A percentile compares a stretch with the other conserved stretches of the same genome.
These are phyloP conservation scores for Phymastichus coffea DNA, from an alignment of 1,140 invertebrate species.

Conservation along the genomic window DNA sequence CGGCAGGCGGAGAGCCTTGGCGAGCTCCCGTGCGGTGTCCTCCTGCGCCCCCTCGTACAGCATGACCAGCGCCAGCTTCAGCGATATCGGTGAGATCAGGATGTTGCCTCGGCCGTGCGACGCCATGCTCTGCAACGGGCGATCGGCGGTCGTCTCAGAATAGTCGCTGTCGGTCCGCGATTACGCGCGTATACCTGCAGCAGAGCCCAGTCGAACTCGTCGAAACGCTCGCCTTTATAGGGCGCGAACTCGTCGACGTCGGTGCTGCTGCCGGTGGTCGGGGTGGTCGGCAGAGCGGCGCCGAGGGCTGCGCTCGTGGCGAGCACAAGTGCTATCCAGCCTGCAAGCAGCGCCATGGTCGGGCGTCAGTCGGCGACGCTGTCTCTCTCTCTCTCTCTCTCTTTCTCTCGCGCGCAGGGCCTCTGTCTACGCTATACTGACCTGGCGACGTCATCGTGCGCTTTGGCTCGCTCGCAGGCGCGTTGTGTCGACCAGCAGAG, in stretches of 20 bases:
- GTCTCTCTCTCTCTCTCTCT: too few relatives aligned
- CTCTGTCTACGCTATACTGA: too few relatives aligned
- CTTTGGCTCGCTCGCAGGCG: too few relatives aligned
- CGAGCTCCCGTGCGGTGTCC: constrained; percentile 63
- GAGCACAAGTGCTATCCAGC: background rate
- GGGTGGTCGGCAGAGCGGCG: constrained; percentile 67
- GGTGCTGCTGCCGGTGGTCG: constrained; percentile 41
- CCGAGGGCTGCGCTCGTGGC: constrained; percentile 55
- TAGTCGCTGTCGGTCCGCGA: too few relatives aligned
- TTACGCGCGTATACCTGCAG: too few relatives aligned
- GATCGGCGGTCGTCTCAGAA: too few relatives aligned
- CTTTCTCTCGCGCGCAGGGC: too few relatives aligned
- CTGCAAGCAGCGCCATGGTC: background rate
- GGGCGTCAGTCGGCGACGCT: too few relatives aligned
- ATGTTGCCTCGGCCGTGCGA: constrained; percentile 61
- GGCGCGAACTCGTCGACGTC: constrained; percentile 60
- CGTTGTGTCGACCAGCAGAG: too few relatives aligned
- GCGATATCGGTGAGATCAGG: constrained; percentile 76
- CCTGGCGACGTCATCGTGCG: too few relatives aligned
- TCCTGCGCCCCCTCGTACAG: constrained; percentile 71
- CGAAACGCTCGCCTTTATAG: constrained; percentile 56
- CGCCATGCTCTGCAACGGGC: constrained; percentile 36
- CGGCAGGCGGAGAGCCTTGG: constrained; percentile 60
- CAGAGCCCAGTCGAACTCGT: constrained; percentile 64
- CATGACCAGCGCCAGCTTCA: constrained; percentile 73